phyloP scores from a whole-genome alignment of 2,113 vertebrate species.

The Limnothrissa miodon region DNA sequence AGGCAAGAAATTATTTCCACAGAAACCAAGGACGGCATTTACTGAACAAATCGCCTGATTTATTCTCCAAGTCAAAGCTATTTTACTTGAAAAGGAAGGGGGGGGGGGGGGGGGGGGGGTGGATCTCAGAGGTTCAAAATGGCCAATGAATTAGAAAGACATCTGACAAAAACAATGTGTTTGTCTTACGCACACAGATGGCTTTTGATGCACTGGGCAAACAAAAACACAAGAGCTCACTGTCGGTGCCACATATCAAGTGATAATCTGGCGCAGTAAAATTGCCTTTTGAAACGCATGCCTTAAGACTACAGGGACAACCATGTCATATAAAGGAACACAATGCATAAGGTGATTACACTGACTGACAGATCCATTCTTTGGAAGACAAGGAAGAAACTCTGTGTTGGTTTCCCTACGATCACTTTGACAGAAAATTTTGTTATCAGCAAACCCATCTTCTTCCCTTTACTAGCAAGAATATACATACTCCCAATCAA shows the following conservation, averaged over 20 bases:
- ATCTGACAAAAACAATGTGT: slow-evolving; percentile 14
- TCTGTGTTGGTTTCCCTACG: slow-evolving; percentile 30
- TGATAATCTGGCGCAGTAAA: slow-evolving; percentile 57
- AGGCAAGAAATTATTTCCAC: slow-evolving; percentile 15
- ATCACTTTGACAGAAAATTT: slow-evolving; percentile 35
- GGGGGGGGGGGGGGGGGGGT: slow-evolving; percentile 33
- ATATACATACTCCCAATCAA: no score
- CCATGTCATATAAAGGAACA: slow-evolving; percentile 61
- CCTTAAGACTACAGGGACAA: slow-evolving; percentile 49
- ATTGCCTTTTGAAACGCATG: slow-evolving; percentile 61
- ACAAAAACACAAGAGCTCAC: slow-evolving; percentile 40
- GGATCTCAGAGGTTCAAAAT: slow-evolving; percentile 15
- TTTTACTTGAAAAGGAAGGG: slow-evolving; percentile 22
- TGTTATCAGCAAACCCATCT: slow-evolving; percentile 12
- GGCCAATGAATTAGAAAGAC: not conserved
- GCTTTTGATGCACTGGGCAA: slow-evolving; percentile 35
- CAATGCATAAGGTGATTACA: slow-evolving; percentile 55
- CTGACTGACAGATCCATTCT: slow-evolving; percentile 56
- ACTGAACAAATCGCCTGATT: slow-evolving; percentile 4
- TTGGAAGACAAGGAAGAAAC: slow-evolving; percentile 52
- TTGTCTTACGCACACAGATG: slow-evolving; percentile 19
- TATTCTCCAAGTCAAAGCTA: slow-evolving; percentile 6
- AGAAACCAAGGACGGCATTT: not conserved
- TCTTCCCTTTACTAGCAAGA: not conserved
- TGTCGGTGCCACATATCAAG: slow-evolving; percentile 52